Conservation (phyloP, 2,888 invertebrate species). For the Brachynemurus nebulosus region DNA sequence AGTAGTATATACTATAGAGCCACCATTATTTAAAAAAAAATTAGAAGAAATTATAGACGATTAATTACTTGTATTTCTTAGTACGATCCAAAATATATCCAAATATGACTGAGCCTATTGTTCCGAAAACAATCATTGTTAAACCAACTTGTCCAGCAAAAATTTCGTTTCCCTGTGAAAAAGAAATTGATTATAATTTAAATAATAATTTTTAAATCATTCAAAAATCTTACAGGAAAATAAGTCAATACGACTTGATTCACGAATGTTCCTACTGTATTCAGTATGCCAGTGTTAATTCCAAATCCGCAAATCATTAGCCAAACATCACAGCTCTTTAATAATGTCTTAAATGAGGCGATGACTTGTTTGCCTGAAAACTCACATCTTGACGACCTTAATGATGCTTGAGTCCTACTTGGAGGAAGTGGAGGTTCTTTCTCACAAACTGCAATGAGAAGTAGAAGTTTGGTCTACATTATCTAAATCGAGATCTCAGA, state of each 20-base stretch:
- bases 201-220: neutral
- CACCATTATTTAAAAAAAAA: no score
- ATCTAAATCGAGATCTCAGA: no score
- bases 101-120: conserved; percentile 77
- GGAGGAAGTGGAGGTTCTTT: conserved; percentile 41
- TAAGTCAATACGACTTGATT: conserved; percentile 39
- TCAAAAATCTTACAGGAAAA: conserved; percentile 32
- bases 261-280: conserved; percentile 43
- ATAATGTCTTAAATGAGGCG: conserved; percentile 18
- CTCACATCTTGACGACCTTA: conserved; percentile 17
- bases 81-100: conserved; percentile 84
- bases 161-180: conserved; percentile 45
- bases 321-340: conserved; percentile 22
- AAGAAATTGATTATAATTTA: conserved; percentile 10
- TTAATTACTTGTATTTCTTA: conserved; percentile 82
- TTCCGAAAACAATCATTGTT: conserved; percentile 76
- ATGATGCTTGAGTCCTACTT: conserved; percentile 35
- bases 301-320: conserved; percentile 31
- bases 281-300: conserved; percentile 39
- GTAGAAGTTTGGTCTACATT: no score
- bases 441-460: conserved; percentile 36
- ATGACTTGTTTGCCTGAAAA: conserved; percentile 4
- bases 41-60: no score
- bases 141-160: conserved; percentile 83
- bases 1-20: no score